These are phyloP conservation scores for Brachyalestes nurse DNA, from an alignment of 2,797 vertebrate genomes.

Conservation along the genomic window DNA sequence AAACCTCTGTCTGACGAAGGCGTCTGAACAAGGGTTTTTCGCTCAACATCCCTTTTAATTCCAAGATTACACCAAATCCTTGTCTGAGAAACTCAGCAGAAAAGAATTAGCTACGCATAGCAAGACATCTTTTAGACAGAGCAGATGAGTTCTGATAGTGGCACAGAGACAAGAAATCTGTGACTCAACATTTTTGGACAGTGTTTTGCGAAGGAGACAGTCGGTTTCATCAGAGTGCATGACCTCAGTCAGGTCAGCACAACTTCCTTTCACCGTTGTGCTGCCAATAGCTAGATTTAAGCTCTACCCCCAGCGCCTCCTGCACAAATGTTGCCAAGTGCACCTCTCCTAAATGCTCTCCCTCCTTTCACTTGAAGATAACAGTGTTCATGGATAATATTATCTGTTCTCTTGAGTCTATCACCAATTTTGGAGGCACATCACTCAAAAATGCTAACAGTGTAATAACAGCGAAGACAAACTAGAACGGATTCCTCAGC, in stretches of 20 bases:
- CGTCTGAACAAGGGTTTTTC: background rate
- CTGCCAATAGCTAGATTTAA: conserved; percentile 41
- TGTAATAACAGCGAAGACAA: background rate
- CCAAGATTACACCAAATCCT: background rate
- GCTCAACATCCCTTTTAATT: background rate
- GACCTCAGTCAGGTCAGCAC: conserved; percentile 45
- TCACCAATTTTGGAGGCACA: background rate
- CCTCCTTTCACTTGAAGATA: conserved; percentile 42
- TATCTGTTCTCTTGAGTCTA: conserved; percentile 21
- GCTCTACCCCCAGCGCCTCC: conserved; percentile 40
- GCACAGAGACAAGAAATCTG: conserved; percentile 31
- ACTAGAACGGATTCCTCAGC: background rate
- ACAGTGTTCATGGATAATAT: conserved; percentile 9
- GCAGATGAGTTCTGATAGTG: background rate
- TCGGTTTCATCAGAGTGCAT: conserved; percentile 48
- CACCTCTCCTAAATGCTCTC: conserved; percentile 40
- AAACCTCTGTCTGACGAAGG: background rate
- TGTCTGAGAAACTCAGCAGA: background rate
- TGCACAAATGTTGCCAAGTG: conserved; percentile 41
- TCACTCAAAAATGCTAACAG: background rate
- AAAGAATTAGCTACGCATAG: conserved; percentile 6
- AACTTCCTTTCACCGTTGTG: conserved; percentile 49
- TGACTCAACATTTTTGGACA: conserved; percentile 40
- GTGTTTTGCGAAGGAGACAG: conserved; percentile 38
- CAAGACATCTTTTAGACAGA: conserved; percentile 18